Evolutionary conservation across 2,888 invertebrate genomes (phyloP), one percentile per base, ranked within the genome.

Genomic region (Psococerastis gibbosa): DNA sequence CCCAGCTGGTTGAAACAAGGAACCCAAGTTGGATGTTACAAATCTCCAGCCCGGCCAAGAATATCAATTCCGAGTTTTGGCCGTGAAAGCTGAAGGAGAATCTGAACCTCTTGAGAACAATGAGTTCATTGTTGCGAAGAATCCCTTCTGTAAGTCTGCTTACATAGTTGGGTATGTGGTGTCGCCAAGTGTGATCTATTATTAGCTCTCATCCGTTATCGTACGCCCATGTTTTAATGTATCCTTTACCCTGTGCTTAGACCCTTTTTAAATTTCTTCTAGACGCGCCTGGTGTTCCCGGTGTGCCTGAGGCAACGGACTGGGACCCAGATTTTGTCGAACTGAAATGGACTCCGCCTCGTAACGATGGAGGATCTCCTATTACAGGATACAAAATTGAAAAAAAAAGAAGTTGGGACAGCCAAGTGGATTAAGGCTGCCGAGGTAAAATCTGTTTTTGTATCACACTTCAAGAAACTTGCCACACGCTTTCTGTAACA

Each of bases 41-140:
- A 94, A 92, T 60, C 66, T 99, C 44, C 82, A 83, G 52, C 95
- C 97, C 13, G 95, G 94, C 15, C 89, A 95, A 55, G 91, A 95
- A 60, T 99, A 99, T 66, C 94, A 97, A 68, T 99, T 99, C 75
- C 73, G 98, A 43, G 95, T 99, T 0, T 75, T 83, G 35, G 98
- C 98, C 35, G 89, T 95, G 16, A 97, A 97, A 58, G 80, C 85
- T 20, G 92, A 95, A 61, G 98, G 98, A 2, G 85, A 83, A 56
- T 94, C 95, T 0, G 94, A 95, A 57, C 92, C 95, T 11, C 63
- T 98, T 48, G 83, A 82, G 50, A 85, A 88, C 4, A 84, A 85
- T 22, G 78, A 84, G 50, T 75, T 87, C 2, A 87, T 94, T 51
- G 70, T 95, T 51, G 97, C 98, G 23, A 98, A 97, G 67, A 97